Evolutionary conservation across 2,888 invertebrate genomes (phyloP).

Genomic region (Troides aeacus): DNA sequence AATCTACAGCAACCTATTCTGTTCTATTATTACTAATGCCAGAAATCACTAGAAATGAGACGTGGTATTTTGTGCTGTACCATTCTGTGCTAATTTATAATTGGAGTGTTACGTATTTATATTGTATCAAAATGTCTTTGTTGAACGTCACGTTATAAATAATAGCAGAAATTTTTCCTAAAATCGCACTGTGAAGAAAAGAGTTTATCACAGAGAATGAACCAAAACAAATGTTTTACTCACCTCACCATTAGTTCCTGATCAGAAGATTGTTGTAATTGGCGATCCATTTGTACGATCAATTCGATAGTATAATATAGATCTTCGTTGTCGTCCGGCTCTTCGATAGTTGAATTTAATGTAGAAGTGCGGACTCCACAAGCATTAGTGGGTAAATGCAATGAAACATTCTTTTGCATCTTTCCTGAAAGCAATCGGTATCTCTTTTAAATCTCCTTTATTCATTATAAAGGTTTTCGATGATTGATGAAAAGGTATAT

Average conservation of each 20-base stretch:
- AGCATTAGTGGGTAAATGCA: conserved; percentile 81
- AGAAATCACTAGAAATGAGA: too few species aligned
- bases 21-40: too few species aligned
- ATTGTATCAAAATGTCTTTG: too few species aligned
- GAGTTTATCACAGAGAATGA: too few species aligned
- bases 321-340: conserved; percentile 66
- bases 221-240: conserved; percentile 31
- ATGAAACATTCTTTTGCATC: conserved; percentile 61
- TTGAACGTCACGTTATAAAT: too few species aligned
- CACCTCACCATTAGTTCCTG: conserved; percentile 81
- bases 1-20: too few species aligned
- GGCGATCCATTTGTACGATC: conserved; percentile 87
- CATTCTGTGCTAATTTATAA: too few species aligned
- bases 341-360: conserved; percentile 58
- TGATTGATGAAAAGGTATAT: background rate
- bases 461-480: too few species aligned
- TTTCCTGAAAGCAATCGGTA: conserved; percentile 59
- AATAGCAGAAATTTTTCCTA: too few species aligned
- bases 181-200: too few species aligned
- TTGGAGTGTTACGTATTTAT: too few species aligned
- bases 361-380: conserved; percentile 84
- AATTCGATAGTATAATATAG: conserved; percentile 84
- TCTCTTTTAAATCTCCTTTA: background rate
- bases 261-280: conserved; percentile 86
- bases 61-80: too few species aligned